Evolutionary conservation across 2,797 vertebrate species (phyloP), one percentile per base, ranked within the genome.

Genomic region (Galaxias olidus): DNA sequence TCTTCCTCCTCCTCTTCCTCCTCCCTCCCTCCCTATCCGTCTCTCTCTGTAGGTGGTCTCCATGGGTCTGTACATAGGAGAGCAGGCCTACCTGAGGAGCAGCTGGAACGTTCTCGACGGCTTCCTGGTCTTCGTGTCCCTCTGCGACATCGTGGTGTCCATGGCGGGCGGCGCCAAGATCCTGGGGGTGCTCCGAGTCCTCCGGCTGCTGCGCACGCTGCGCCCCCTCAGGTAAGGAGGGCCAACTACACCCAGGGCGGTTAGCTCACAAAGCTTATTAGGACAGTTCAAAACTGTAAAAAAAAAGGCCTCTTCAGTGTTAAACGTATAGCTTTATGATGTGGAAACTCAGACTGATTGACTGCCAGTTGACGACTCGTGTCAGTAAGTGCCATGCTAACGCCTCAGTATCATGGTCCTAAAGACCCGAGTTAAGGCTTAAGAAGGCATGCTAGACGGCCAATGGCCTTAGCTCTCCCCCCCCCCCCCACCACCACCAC

Each of bases 71-170:
- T 98, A 98, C 79, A 80, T 98, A 50, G 98, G 98, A 0, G 94
- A 97, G 19, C 93, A 96, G 80, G 93, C 98, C 0, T 99, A 99
- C 74, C 88, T 99, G 67, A 93, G 95, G 53, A 99, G 98, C 88
- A 98, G 96, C 76, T 99, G 97, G 97, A 99, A 99, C 30, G 85
- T 99, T 72, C 89, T 99, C 77, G 97, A 99, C 30, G 96, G 97
- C 61, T 98, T 99, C 84, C 91, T 99, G 65, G 98, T 99, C 74
- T 96, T 98, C 0, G 98, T 99, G 66, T 99, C 98, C 11, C 88
- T 98, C 77, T 93, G 98, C 58, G 98, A 99, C 86, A 98, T 99
- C 0, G 96, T 98, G 15, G 98, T 99, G 61, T 99, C 98, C 0
- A 90, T 99, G 90, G 96, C 98, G 0, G 97, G 98, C 0, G 98